Percentiles rank a stretch among this genome's conserved stretches.
Evolutionary conservation across 2,113 vertebrate genomes (phyloP).

Genomic region (Phaethornis superciliosus): DNA sequence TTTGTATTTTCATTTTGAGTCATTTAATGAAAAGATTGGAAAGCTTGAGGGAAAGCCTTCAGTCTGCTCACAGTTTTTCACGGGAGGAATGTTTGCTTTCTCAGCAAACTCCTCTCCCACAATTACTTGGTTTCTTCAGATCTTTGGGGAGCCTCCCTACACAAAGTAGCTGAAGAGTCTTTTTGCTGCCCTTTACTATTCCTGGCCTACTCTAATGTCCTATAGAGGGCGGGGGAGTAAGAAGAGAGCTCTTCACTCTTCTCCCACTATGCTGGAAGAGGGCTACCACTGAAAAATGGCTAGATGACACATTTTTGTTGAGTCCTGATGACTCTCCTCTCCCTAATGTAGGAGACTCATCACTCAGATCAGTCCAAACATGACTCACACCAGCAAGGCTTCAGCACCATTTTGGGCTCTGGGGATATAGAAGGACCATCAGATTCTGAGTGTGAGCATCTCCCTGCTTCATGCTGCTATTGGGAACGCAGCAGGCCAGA

Average conservation of each 20-base stretch:
- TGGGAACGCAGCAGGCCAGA: neutral
- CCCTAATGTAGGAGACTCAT: neutral
- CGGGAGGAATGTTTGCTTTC: neutral
- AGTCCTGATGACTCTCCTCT: neutral
- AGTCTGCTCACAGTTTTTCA: constrained; percentile 8
- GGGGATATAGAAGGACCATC: neutral
- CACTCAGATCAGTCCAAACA: neutral
- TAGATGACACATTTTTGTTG: neutral
- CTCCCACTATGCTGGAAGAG: neutral
- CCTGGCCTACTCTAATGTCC: neutral
- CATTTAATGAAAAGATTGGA: constrained; percentile 8
- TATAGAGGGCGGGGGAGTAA: neutral
- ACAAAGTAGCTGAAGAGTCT: neutral
- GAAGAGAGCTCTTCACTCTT: neutral
- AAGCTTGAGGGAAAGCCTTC: neutral
- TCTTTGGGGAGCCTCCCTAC: neutral
- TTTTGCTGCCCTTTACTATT: neutral
- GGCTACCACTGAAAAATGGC: neutral
- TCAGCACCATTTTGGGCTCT: neutral
- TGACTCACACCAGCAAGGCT: neutral
- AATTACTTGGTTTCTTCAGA: neutral
- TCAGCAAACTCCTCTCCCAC: neutral
- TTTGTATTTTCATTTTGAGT: constrained; percentile 40
- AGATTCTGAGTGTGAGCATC: neutral
- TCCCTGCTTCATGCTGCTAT: neutral